Evolutionary conservation across 2,113 vertebrate genomes (phyloP).

Genomic region (Ciconia boyciana): DNA sequence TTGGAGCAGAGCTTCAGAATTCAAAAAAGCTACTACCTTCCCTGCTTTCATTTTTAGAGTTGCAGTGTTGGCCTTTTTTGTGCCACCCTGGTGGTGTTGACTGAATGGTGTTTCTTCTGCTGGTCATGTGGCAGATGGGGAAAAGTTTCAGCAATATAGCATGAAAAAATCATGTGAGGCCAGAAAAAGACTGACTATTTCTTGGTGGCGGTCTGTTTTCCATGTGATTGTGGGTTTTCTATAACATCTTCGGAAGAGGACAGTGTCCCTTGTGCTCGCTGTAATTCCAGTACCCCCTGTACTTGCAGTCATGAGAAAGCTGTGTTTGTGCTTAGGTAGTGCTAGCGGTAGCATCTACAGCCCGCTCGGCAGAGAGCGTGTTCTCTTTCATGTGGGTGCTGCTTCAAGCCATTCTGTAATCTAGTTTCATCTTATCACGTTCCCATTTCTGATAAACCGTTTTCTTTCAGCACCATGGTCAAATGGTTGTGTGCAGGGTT

Average conservation of each 20-base stretch:
- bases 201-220: not conserved
- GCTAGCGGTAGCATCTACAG: rapidly evolving
- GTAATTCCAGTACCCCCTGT: not conserved
- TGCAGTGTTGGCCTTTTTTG: not conserved
- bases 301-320: not conserved
- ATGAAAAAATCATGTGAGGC: not conserved
- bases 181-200: not conserved
- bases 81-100: not conserved
- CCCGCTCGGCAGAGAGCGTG: rapidly evolving
- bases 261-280: not conserved
- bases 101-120: not conserved
- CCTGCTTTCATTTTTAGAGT: not conserved
- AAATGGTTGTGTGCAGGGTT: not conserved
- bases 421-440: not conserved
- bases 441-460: not conserved
- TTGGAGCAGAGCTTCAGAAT: not conserved
- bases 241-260: not conserved
- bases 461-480: not conserved
- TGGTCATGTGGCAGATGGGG: not conserved
- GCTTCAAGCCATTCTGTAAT: not conserved
- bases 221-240: not conserved
- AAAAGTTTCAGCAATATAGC: not conserved
- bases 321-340: not conserved
- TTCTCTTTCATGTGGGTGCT: not conserved
- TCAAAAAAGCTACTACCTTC: not conserved